Base-by-base conservation (phyloP, 1,140 invertebrate species). In the Stegodyphus mimosarum region DNA sequence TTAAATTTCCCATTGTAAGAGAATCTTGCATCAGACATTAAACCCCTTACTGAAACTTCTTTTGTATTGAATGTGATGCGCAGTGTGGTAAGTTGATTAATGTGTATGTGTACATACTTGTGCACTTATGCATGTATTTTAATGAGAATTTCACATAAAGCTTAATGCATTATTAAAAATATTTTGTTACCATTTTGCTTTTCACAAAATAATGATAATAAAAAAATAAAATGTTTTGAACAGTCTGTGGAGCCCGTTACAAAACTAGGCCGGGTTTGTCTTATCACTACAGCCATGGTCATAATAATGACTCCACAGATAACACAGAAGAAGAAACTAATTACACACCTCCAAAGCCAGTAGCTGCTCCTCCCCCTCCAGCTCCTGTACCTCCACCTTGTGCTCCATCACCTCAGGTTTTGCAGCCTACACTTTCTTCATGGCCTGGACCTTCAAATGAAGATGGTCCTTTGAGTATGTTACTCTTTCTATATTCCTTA, bases 271-370 rank as follows among this genome's bases (percentile, higher is more conserved):
- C 97, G 87, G 98, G 98, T 88, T 93, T 99, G 89, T 96, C 96
- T 88, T 99, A 99, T 93, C 98, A 99, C 93, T 97, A 97, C 93
- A 95, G 95, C 90, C 97, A 98, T 93, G 96, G 96, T 89, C 97
- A 98, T 93, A 95, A 96, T 92, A 95, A 95, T 67, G 83, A 88
- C 67, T 83, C 81, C 55, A 79, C 87, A 85, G 81, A 86, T 76
- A 84, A 73, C 74, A 84, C 87, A 18, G 87, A 83, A 55, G 81
- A 87, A 63, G 66, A 87, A 87, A 76, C 86, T 87, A 88, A 88
- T 87, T 88, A 88, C 87, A 86, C 87, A 83, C 84, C 87, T 60
- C 81, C 84, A 55, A 87, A 86, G 78, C 78, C 88, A 75, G 67
- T 75, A 18, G 71, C 70, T 33, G 80, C 84, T 33, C 66, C 87